Evolutionary conservation across 2,888 invertebrate genomes (phyloP).

Genomic region (Plagodis dolabraria): DNA sequence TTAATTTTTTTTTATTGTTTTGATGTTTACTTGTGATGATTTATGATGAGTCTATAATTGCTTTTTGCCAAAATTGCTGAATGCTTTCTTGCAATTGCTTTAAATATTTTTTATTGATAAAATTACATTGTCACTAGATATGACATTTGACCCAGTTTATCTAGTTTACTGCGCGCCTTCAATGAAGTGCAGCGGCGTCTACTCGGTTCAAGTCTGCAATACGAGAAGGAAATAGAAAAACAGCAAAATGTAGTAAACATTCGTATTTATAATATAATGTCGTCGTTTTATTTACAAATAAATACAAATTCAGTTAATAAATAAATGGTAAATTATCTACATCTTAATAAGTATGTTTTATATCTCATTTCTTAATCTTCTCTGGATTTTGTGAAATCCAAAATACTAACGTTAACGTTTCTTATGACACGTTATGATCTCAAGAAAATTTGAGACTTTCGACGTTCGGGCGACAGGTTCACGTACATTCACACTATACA

Average conservation of each 20-base stretch:
- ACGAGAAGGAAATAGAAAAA: constrained; percentile 64
- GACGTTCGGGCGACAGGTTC: constrained; percentile 84
- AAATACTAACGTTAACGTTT: constrained; percentile 80
- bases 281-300: constrained; percentile 85
- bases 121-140: background rate
- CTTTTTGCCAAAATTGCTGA: no score
- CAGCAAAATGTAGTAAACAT: constrained; percentile 83
- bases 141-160: constrained; percentile 17
- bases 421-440: constrained; percentile 83
- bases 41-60: no score
- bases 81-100: no score
- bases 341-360: constrained; percentile 84
- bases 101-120: no score
- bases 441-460: constrained; percentile 84
- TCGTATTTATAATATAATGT: constrained; percentile 85
- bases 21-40: no score
- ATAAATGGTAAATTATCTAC: constrained; percentile 86
- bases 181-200: background rate
- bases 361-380: constrained; percentile 84
- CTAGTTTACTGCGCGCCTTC: constrained; percentile 3
- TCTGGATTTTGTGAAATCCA: constrained; percentile 79
- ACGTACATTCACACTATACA: constrained; percentile 84
- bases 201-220: constrained; percentile 1
- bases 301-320: constrained; percentile 86
- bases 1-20: no score